Base-by-base conservation (phyloP, 1,140 invertebrate species). In the Anastatus disparis region DNA sequence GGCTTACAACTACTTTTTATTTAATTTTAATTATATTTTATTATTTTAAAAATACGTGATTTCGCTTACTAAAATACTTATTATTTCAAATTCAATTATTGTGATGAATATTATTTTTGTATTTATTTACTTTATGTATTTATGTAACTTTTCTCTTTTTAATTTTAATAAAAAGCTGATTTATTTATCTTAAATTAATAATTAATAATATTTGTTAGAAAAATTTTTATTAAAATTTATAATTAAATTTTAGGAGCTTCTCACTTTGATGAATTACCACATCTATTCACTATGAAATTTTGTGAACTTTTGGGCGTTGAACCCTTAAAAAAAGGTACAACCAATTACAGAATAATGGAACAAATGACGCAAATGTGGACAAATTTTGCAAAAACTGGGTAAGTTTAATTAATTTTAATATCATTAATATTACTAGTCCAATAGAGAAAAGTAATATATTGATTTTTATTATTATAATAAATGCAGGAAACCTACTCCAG, bases 181-280 rank as follows among this genome's bases (percentile, higher is more conserved):
- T n/a, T n/a, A n/a, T n/a, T n/a, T n/a, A n/a, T n/a, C n/a, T n/a
- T n/a, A n/a, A n/a, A n/a, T 44, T 3, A 12, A 44, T n/a, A 44
- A 44, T 15, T 44, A n/a, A 9, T 44, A 15, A 44, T 44, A 3
- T 44, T 3, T n/a, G 15, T 6, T 6, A 3, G 6, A 44, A 44
- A 44, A 3, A 44, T 9, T 44, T 15, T 44, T 9, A 44, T 3
- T 44, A 44, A 9, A 3, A 40, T 2, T 59, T 10, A 35, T 4
- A 44, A 10, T 3, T 50, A 2, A 17, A 13, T 59, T 52, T 4
- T 20, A 83, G 82, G 82, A 56, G 62, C 72, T 8, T 52, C 63
- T n/a, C 82, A 84, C 67, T 70, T 35, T 2, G 81, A 83, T 31
- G 82, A 84, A 6, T 8, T 81, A 9, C 2, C 22, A 4, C 79